Base-by-base conservation (phyloP, 1,140 invertebrate species). In the Leptinotarsa texana region DNA sequence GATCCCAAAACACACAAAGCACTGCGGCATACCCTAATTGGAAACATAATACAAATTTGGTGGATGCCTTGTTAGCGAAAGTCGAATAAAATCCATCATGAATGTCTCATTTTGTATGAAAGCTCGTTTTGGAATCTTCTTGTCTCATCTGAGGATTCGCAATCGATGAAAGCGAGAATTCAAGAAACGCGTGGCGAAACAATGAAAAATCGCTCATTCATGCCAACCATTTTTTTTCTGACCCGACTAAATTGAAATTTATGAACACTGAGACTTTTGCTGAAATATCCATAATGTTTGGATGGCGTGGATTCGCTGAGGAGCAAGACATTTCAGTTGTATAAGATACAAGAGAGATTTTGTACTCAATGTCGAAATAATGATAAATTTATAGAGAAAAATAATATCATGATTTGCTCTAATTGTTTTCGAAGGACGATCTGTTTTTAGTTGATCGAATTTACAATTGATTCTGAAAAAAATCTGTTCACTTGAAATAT, bases 11-110 rank as follows among this genome's bases (percentile, higher is more conserved):
- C 17, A 57, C 4, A 57, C 51, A 57, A 17, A 57, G 51, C 51
- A 15, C n/a, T 57, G 15, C 4, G 15, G 4, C 51, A 57, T 57
- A 57, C 13, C 51, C 27, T 24, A 66, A 66, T 66, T 66, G 63
- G 63, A 13, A 66, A 24, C 24, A 22, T 13, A 66, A 66, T 24
- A 66, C n/a, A 22, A 66, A 33, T 24, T 22, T 24, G 21, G n/a
- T 13, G 33, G 17, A 5, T n/a, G 21, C 63, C 63, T 15, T 66
- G 18, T 66, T 33, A 66, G 24, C 63, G 27, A 24, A 33, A 33
- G 8, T 66, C 33, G 22, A 66, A 66, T 66, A 66, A 66, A 24
- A 57, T 18, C 51, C 51, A 21, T 24, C 22, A 66, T 66, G 18
- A 66, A 66, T 66, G 13, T 21, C 63, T 22, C 22, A 21, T 66